A percentile compares a stretch with the other conserved stretches of the same genome.
phyloP scores from a whole-genome alignment of 35 echinoderm and acorn worm genomes.

The Heliocidaris erythrogramma region DNA sequence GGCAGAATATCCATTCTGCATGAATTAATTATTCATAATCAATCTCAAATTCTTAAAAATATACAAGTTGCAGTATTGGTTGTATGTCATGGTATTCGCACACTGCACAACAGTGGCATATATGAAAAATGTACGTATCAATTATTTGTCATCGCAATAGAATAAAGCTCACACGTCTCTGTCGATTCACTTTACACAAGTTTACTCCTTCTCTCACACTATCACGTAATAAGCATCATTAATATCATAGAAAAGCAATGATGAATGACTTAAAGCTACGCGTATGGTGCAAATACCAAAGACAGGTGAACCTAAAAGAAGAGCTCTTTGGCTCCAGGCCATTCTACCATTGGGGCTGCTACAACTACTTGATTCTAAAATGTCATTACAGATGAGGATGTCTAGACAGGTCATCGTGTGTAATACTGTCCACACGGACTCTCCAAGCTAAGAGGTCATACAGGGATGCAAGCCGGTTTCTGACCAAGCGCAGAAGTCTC shows the following conservation, averaged over 20 bases:
- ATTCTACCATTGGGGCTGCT: neutral
- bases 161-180: neutral
- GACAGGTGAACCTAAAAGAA: neutral
- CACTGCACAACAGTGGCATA: constrained; percentile 15
- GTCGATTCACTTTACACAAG: neutral
- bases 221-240: neutral
- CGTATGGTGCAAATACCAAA: neutral
- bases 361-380: neutral
- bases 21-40: constrained; percentile 3
- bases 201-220: neutral
- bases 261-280: neutral
- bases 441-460: neutral
- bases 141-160: constrained; percentile 12
- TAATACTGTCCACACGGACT: neutral
- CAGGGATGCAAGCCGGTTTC: neutral
- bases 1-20: neutral
- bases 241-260: constrained; percentile 1
- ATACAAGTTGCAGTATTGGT: constrained; percentile 11
- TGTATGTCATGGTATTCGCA: neutral
- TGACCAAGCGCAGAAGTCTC: neutral
- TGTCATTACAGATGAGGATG: neutral
- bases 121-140: neutral
- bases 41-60: constrained; percentile 14
- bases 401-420: neutral
- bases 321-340: neutral